Conservation (phyloP, 2,113 vertebrate species). For the Campylomormyrus numenius region DNA sequence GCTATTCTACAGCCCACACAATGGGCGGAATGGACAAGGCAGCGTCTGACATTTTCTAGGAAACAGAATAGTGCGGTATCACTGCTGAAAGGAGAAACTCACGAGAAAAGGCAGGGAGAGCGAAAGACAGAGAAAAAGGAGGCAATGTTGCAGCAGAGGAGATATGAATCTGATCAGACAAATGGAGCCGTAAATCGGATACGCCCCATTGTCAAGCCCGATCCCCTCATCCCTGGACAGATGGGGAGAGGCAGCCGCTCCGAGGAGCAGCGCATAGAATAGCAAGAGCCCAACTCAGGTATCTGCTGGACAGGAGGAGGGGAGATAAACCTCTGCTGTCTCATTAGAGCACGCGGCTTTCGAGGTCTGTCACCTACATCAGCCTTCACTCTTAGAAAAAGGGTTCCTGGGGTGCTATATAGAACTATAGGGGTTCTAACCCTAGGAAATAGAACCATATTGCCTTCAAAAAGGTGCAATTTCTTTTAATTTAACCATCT, state of each 20-base stretch:
- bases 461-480: too few relatives aligned
- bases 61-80: slow-evolving; percentile 52
- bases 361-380: background rate
- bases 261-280: slow-evolving; percentile 24
- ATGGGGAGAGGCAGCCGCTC: slow-evolving; percentile 43
- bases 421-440: too few relatives aligned
- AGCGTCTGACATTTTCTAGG: slow-evolving; percentile 56
- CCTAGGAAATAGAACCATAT: too few relatives aligned
- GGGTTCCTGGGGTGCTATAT: too few relatives aligned
- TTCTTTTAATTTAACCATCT: too few relatives aligned
- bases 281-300: slow-evolving; percentile 21
- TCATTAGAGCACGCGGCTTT: background rate
- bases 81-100: slow-evolving; percentile 56
- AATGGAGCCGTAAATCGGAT: slow-evolving; percentile 64
- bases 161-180: slow-evolving; percentile 80
- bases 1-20: slow-evolving; percentile 42
- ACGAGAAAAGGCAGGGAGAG: slow-evolving; percentile 24
- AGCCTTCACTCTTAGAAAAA: background rate
- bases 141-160: slow-evolving; percentile 46
- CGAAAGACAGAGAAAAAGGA: slow-evolving; percentile 36
- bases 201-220: slow-evolving; percentile 54
- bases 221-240: slow-evolving; percentile 57
- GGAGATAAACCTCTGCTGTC: background rate
- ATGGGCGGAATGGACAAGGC: slow-evolving; percentile 49
- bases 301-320: slow-evolving; percentile 2